Conservation (phyloP, 2,113 vertebrate species). For the Sylvilagus bachmani region DNA sequence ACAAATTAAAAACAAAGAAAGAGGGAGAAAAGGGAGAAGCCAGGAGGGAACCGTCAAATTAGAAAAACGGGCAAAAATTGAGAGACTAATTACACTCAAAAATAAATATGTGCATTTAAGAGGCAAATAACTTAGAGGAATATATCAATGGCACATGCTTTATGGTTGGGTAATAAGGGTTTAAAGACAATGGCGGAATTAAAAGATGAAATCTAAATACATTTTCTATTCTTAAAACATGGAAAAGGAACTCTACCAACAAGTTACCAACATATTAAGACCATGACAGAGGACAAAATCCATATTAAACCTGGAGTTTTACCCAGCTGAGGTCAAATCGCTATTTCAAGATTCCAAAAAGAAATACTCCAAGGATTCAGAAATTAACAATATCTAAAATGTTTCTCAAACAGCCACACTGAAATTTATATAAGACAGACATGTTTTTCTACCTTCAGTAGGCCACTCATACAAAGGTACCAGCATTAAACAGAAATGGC, state of each 20-base stretch:
- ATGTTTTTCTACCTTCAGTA: background rate
- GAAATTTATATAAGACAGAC: background rate
- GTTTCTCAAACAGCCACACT: background rate
- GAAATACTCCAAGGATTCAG: constrained; percentile 43
- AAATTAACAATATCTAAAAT: constrained; percentile 33
- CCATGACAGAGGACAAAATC: background rate
- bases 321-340: background rate
- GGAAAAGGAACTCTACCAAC: constrained; percentile 46
- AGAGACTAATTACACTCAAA: constrained; percentile 46
- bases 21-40: background rate
- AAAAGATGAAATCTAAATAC: constrained; percentile 23
- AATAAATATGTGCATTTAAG: constrained; percentile 36
- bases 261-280: constrained; percentile 42
- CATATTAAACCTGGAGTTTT: background rate
- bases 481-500: background rate
- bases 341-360: constrained; percentile 49
- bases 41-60: constrained; percentile 32
- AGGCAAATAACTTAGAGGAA: constrained; percentile 38
- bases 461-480: background rate
- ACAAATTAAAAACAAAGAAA: too few relatives aligned
- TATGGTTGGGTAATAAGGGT: background rate
- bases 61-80: constrained; percentile 15
- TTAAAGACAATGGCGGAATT: background rate
- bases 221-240: constrained; percentile 60
- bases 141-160: background rate